A percentile compares a stretch with the other conserved stretches of the same genome.
These are phyloP conservation scores for Corythaeola cristata DNA, from an alignment of 2,113 vertebrate species.

Conservation along the genomic window DNA sequence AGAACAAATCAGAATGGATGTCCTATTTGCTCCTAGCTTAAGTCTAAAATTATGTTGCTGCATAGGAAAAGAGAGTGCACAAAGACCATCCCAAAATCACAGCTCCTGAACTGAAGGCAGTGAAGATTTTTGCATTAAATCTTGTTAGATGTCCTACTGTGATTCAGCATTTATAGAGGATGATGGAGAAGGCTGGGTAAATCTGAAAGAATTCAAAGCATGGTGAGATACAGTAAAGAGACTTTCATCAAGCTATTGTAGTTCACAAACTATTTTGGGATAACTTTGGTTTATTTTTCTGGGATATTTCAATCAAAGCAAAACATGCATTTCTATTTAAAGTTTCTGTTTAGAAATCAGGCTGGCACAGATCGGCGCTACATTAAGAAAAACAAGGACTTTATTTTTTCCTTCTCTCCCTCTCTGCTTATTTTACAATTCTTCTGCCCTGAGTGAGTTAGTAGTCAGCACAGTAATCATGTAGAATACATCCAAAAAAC, in stretches of 20 bases:
- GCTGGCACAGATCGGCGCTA: not conserved
- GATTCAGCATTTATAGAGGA: conserved; percentile 29
- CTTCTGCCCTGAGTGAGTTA: not conserved
- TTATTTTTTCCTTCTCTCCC: not conserved
- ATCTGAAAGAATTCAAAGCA: conserved; percentile 38
- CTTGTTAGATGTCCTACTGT: not conserved
- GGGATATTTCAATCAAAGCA: conserved; percentile 15
- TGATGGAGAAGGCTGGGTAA: not conserved
- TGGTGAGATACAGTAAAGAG: not conserved
- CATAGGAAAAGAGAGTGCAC: not conserved
- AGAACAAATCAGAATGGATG: not conserved
- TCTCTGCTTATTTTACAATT: conserved; percentile 20
- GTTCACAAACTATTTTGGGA: conserved; percentile 8
- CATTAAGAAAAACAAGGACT: conserved; percentile 14
- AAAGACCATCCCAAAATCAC: not conserved
- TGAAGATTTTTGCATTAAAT: not conserved
- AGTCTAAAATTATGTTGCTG: not conserved
- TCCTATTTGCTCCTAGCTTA: not conserved
- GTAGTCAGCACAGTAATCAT: not conserved
- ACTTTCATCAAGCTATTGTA: conserved; percentile 6
- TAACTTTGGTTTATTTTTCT: conserved; percentile 40
- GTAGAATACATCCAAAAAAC: not conserved
- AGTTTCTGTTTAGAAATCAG: conserved; percentile 19
- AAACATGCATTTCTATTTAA: conserved; percentile 40
- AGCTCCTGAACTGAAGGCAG: not conserved